phyloP scores from a whole-genome alignment of 2,113 vertebrate genomes.

The Varanus komodoensis region DNA sequence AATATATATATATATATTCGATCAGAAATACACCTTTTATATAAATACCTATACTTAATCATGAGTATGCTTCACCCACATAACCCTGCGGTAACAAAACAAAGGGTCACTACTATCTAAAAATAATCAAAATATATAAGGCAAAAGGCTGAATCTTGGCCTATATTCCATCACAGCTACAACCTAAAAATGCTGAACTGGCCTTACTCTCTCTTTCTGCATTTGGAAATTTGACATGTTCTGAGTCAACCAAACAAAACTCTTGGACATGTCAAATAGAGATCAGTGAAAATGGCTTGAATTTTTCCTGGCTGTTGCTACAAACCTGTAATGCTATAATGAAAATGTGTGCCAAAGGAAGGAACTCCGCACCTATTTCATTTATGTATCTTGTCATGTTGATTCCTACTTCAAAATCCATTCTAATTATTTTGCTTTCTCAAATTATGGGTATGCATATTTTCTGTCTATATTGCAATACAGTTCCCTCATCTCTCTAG shows the following conservation, averaged over 20 bases:
- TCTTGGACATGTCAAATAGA: neutral
- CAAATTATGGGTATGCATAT: neutral
- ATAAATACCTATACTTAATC: no score
- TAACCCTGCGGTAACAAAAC: no score
- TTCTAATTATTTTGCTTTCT: neutral
- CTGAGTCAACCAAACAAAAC: neutral
- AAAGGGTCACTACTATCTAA: no score
- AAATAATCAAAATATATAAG: no score
- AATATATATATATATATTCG: no score
- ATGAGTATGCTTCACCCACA: no score
- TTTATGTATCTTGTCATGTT: neutral
- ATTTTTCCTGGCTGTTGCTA: neutral
- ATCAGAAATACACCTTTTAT: no score
- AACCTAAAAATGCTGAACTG: neutral
- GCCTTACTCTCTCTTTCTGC: neutral
- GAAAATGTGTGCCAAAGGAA: neutral
- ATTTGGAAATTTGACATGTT: neutral
- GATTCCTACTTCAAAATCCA: neutral
- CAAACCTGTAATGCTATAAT: neutral
- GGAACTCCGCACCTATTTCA: neutral
- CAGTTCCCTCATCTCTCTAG: constrained; percentile 7
- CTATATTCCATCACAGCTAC: no score
- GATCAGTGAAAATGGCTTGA: neutral
- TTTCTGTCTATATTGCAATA: neutral
- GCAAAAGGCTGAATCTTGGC: no score